Percentiles rank a stretch among this genome's conserved stretches.
Conservation (phyloP, 2,888 invertebrate species). For the Cantharis rustica region DNA sequence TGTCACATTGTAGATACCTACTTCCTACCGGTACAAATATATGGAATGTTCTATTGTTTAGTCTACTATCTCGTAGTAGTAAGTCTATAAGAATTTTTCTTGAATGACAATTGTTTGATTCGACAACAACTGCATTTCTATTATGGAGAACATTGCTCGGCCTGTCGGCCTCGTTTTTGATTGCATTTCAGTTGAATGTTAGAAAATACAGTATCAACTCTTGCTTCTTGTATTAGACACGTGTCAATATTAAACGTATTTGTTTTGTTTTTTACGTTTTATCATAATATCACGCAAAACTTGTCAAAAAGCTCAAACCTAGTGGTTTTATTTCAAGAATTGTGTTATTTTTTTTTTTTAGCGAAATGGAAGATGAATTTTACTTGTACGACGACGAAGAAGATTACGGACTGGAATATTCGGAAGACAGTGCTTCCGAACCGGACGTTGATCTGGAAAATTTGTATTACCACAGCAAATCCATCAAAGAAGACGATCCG, state of each 20-base stretch:
- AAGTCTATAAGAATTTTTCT: too few species aligned
- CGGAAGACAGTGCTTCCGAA: slow-evolving; percentile 97
- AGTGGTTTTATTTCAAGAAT: not conserved
- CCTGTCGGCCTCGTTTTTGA: too few species aligned
- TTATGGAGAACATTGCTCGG: too few species aligned
- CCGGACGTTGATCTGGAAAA: slow-evolving; percentile 99
- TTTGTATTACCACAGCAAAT: slow-evolving; percentile 99
- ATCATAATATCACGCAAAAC: not conserved
- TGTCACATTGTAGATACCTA: too few species aligned
- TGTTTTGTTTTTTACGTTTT: not conserved
- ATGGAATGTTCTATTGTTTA: too few species aligned
- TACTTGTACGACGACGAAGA: slow-evolving; percentile 96
- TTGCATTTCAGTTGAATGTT: too few species aligned
- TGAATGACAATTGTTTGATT: too few species aligned
- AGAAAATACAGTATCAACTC: too few species aligned
- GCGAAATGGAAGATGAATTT: slow-evolving; percentile 77
- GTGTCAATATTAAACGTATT: not conserved
- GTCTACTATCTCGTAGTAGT: too few species aligned
- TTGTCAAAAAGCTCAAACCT: not conserved
- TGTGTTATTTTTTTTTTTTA: not conserved
- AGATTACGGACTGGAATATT: slow-evolving; percentile 97
- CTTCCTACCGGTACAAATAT: too few species aligned
- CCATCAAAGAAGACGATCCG: slow-evolving; percentile 94
- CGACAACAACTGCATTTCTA: too few species aligned
- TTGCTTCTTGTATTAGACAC: not conserved